A percentile compares a stretch with the other conserved stretches of the same genome.
phyloP scores from a whole-genome alignment of 2,888 invertebrate species.

The Seladonia tumulorum region DNA sequence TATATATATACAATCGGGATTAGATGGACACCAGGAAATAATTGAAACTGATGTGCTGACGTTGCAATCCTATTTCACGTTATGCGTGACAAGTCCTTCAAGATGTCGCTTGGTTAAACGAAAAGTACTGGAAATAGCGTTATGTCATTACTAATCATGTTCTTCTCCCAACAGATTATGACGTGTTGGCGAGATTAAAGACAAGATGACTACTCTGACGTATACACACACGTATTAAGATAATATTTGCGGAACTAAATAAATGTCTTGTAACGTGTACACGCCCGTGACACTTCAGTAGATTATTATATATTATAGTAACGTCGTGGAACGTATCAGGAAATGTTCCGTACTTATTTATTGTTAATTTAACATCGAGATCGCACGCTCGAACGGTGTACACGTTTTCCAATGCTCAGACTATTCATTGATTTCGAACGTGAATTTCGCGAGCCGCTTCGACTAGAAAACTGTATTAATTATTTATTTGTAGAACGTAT shows the following conservation, averaged over 20 bases:
- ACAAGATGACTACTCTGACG: constrained; percentile 73
- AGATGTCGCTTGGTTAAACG: constrained; percentile 58
- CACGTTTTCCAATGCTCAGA: constrained; percentile 8
- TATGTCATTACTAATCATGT: constrained; percentile 66
- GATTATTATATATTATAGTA: constrained; percentile 4
- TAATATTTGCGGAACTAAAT: constrained; percentile 57
- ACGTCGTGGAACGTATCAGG: constrained; percentile 17
- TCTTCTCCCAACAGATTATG: constrained; percentile 82
- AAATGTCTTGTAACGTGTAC: constrained; percentile 34
- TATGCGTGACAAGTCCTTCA: background rate
- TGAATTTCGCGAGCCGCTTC: constrained; percentile 9
- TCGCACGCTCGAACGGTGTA: constrained; percentile 10
- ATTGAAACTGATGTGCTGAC: background rate
- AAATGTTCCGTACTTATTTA: constrained; percentile 59
- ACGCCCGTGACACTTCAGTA: constrained; percentile 25
- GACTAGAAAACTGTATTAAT: constrained; percentile 17
- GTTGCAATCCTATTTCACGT: background rate
- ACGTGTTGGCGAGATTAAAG: constrained; percentile 79
- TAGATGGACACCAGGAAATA: background rate
- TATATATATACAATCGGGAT: background rate
- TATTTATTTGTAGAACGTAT: constrained; percentile 46
- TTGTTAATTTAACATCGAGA: constrained; percentile 44
- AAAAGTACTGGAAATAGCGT: constrained; percentile 8
- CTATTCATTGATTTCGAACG: constrained; percentile 55
- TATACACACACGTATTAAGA: constrained; percentile 72